Conservation (phyloP, 2,113 vertebrate species). For the Tetrax tetrax region DNA sequence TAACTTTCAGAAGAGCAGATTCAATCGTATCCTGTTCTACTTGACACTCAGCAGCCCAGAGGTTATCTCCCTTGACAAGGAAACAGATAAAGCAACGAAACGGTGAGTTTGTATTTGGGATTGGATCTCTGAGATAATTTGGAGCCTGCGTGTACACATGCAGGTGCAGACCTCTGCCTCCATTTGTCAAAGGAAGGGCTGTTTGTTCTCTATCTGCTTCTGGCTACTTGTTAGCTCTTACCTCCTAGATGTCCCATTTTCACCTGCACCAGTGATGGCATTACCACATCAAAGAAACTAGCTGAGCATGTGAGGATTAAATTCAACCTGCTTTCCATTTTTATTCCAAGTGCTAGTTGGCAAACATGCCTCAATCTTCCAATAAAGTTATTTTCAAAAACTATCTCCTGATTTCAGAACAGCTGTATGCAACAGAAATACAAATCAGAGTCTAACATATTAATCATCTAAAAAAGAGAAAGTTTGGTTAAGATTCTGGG, state of each 20-base stretch:
- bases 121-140: neutral
- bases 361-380: neutral
- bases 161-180: neutral
- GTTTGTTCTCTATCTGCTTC: neutral
- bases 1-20: neutral
- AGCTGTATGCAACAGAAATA: neutral
- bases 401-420: neutral
- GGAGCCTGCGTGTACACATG: neutral
- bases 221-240: neutral
- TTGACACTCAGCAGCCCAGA: neutral
- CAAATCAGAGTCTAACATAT: neutral
- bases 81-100: neutral
- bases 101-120: neutral
- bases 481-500: neutral
- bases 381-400: neutral
- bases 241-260: neutral
- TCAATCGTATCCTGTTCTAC: neutral
- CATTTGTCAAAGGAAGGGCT: neutral
- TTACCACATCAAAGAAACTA: neutral
- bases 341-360: neutral
- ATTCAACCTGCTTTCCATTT: neutral
- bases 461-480: neutral
- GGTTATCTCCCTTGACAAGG: neutral
- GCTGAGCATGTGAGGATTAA: rapidly evolving
- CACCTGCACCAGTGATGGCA: neutral